A percentile compares a stretch with the other conserved stretches of the same genome.
phyloP scores from a whole-genome alignment of 2,797 vertebrate species.

The Falco rusticolus region DNA sequence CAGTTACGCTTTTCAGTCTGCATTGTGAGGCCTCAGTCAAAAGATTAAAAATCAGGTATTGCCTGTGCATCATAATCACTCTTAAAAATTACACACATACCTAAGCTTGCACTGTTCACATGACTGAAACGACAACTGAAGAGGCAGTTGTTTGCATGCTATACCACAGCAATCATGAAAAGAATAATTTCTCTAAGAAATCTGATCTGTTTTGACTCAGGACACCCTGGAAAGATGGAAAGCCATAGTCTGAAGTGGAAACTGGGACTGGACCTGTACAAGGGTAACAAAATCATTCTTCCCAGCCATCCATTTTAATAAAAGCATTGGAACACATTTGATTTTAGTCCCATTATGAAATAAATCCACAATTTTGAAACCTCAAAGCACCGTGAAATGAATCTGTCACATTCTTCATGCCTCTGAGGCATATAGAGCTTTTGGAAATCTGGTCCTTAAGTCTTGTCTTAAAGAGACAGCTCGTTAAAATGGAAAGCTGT shows the following conservation, averaged over 20 bases:
- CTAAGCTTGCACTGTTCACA: neutral
- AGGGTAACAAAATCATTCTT: neutral
- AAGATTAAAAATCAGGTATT: neutral
- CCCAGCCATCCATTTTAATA: neutral
- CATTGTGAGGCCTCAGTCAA: neutral
- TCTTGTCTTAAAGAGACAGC: neutral
- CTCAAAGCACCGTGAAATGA: neutral
- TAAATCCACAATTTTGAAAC: constrained; percentile 21
- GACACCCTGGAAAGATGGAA: neutral
- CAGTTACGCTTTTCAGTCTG: neutral
- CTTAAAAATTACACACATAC: neutral
- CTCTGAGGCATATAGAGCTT: neutral
- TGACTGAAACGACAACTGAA: neutral
- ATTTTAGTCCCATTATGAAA: neutral
- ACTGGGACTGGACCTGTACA: neutral
- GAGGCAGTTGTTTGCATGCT: neutral
- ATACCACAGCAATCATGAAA: neutral
- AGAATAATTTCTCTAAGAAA: neutral
- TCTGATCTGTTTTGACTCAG: neutral
- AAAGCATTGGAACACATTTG: neutral
- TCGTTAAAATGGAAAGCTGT: neutral
- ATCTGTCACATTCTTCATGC: constrained; percentile 14
- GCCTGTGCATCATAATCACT: neutral
- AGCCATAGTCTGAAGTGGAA: neutral
- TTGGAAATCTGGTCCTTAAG: neutral